These are phyloP conservation scores for Coccyzus lansbergi DNA, from an alignment of 2,797 vertebrate species.

Conservation along the genomic window DNA sequence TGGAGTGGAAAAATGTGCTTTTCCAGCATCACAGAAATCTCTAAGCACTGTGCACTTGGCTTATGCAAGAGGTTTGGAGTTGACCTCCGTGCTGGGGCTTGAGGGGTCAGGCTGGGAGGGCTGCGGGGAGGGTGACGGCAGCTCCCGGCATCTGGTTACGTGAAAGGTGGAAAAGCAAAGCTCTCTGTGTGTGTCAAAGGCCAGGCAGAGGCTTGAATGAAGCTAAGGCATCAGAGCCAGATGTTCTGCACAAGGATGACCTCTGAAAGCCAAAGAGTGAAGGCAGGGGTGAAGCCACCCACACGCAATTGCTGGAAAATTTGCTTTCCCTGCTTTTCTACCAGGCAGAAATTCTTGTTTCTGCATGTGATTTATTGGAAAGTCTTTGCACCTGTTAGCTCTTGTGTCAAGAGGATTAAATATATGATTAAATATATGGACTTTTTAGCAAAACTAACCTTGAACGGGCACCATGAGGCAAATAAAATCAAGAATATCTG, in stretches of 20 bases:
- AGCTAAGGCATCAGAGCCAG: neutral
- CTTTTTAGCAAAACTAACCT: no score
- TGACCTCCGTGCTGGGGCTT: neutral
- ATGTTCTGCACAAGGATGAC: neutral
- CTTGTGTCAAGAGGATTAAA: neutral
- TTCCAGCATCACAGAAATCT: neutral
- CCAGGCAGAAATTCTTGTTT: neutral
- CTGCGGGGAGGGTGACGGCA: neutral
- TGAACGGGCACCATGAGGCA: no score
- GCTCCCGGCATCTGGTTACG: fast-evolving
- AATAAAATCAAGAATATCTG: no score
- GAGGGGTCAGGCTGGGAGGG: neutral
- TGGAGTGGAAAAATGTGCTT: neutral
- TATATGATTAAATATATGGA: no score
- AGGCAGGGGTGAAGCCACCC: constrained; percentile 21
- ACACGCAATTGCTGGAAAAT: neutral
- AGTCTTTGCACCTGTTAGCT: neutral
- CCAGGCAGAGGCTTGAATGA: neutral
- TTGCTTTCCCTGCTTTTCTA: neutral
- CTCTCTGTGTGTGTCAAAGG: neutral
- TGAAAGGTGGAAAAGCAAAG: neutral
- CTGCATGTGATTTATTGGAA: neutral
- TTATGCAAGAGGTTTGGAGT: neutral
- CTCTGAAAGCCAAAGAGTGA: neutral
- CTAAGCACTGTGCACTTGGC: neutral